Base-by-base conservation (phyloP, 2,113 vertebrate genomes). In the Phoxinus phoxinus region DNA sequence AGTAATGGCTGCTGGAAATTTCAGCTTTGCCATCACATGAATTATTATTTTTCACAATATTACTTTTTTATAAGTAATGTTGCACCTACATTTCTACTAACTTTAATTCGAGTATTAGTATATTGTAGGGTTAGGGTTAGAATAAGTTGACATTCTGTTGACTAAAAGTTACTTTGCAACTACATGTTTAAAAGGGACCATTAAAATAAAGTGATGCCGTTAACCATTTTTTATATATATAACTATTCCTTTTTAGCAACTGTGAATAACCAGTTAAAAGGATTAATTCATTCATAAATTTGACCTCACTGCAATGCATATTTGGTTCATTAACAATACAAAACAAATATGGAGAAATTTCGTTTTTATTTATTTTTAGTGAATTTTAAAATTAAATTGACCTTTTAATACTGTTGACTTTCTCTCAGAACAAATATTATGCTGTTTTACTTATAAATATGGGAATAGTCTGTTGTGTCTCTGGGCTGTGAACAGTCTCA, bases 391-490 rank as follows among this genome's bases (percentile, higher is more conserved):
- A 27, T 10, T 2, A 58, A 21, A 11, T 25, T 15, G 3, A 19
- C 23, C 11, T 59, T 35, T 37, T 58, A 37, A 63, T 63, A 19
- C 58, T 2, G 2, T 9, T 63, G 56, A 81, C n/a, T 13, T 17
- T 27, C 4, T 67, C 15, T 17, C 17, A 13, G 48, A 23, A 59
- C 76, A 59, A 48, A 51, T 65, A 67, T 67, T 48, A n/a, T 51
- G 11, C 37, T 23, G 61, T 67, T 81, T 67, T 67, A 3, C 12
- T 77, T 51, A 69, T 71, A 41, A 35, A 59, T 59, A 13, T 25
- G 32, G 25, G 3, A 51, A 32, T 63, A 46, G 19, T 48, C 37
- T 80, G 15, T 81, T 81, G 61, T 81, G 61, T 81, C 41, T 69
- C 56, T 25, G 61, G 61, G 25, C 78, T n/a, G 79, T 51, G 41